Evolutionary conservation across 2,113 vertebrate species (phyloP), one percentile per base, ranked within the genome.

Genomic region (Mastomys coucha): DNA sequence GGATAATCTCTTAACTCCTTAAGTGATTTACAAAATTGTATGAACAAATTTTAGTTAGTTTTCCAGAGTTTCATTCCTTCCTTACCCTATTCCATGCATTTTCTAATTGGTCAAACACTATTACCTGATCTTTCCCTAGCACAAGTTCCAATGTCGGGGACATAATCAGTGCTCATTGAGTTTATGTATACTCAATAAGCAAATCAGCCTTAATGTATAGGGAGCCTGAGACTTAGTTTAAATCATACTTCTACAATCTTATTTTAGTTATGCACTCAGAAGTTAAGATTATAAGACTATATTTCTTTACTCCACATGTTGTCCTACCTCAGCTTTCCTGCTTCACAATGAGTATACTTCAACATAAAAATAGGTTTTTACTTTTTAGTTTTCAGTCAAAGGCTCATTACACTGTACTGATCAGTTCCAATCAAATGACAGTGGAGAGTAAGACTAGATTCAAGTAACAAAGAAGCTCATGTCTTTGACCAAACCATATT

Each of bases 311-410:
- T 92, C 85, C 28, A 5, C 77, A 42, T 51, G 90, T 16, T 89
- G 49, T 16, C 12, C 3, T 56, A 12, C 60, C 56, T 63, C 20
- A 22, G 51, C 2, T 81, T 89, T 77, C 16, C 73, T 92, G 85
- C 33, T 92, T 88, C 63, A 20, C 93, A 63, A 78, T 94, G 82
- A 96, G 70, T 31, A 88, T 76, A 2, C 13, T 87, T 97, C 19
- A 89, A 89, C 8, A 86, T 24, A 28, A 24, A 95, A 76, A 88
- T 22, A 22, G 1, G 85, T 90, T 12, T 91, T 39, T 85, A 72
- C 22, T 22, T 89, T 92, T 67, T 19, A 1, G 2, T 56, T 86
- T 88, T 92, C 0, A 26, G 49, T 85, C 77, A n/a, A 89, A 96
- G 26, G 58, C n/a, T 91, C 11, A 80, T 78, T 89, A 69, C 45